phyloP scores from a whole-genome alignment of 2,113 vertebrate genomes.

The Pelecanus crispus region DNA sequence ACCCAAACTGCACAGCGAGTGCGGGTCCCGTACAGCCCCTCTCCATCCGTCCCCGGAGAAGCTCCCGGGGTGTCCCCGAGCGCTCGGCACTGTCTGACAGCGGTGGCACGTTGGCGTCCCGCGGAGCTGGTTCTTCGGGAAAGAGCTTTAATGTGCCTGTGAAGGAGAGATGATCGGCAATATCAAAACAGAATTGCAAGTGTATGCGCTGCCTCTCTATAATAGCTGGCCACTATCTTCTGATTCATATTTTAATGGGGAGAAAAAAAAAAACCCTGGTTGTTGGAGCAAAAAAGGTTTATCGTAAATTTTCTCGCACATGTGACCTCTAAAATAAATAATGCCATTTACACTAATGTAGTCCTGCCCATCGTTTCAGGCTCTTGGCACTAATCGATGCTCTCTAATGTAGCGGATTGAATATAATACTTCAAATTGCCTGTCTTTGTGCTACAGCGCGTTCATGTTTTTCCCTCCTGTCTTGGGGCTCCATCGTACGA shows the following conservation, averaged over 20 bases:
- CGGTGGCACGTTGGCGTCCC: neutral
- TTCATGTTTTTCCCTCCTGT: neutral
- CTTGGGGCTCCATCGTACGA: fast-evolving
- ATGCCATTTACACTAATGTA: fast-evolving
- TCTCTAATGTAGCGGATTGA: neutral
- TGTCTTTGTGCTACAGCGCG: neutral
- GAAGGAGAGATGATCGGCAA: fast-evolving
- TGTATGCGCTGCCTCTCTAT: fast-evolving
- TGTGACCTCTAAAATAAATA: neutral
- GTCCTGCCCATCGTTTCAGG: neutral
- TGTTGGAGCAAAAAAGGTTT: neutral
- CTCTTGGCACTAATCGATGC: neutral
- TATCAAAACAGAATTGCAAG: neutral
- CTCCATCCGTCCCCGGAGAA: neutral
- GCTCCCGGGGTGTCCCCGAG: neutral
- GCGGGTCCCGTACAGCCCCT: fast-evolving
- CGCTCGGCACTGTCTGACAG: neutral
- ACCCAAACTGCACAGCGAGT: fast-evolving
- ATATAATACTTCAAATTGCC: neutral
- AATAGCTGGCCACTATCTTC: neutral
- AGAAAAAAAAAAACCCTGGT: neutral
- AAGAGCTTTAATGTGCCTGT: neutral
- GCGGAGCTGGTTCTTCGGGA: neutral
- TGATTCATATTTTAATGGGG: neutral
- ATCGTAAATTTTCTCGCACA: fast-evolving